phyloP scores from a whole-genome alignment of 2,888 invertebrate species.

The Eupithecia subumbrata region DNA sequence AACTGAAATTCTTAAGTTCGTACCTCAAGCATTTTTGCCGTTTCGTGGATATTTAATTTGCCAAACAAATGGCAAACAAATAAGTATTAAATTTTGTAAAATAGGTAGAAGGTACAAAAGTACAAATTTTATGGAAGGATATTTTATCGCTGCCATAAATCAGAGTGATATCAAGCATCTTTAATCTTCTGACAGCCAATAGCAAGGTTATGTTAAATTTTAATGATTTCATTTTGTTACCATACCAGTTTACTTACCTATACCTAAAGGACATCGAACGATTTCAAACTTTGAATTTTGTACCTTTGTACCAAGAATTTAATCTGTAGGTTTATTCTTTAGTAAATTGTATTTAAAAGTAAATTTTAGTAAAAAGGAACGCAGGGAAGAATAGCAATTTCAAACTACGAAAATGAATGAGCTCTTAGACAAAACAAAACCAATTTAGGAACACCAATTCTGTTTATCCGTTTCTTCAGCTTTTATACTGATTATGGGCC shows the following conservation, averaged over 20 bases:
- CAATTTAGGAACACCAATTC: neutral
- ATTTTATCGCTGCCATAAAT: slow-evolving; percentile 12
- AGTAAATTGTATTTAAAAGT: neutral
- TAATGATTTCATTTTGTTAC: neutral
- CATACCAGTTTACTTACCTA: no score
- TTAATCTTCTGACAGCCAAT: slow-evolving; percentile 2
- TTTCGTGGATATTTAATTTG: neutral
- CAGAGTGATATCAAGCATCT: neutral
- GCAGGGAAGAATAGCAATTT: neutral
- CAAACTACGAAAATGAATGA: neutral
- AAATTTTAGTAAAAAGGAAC: neutral
- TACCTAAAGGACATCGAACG: neutral
- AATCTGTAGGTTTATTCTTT: neutral
- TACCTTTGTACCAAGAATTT: neutral
- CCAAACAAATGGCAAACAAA: neutral
- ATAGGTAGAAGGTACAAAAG: slow-evolving; percentile 7
- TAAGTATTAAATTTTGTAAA: no score
- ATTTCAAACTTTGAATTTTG: neutral
- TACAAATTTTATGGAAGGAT: neutral
- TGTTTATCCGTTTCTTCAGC: neutral
- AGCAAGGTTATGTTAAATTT: neutral
- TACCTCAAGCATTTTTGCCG: neutral
- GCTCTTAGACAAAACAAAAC: neutral
- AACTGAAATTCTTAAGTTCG: neutral
- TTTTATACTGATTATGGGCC: neutral